These are phyloP conservation scores for Tachina lurida DNA, from an alignment of 2,888 invertebrate genomes.

Conservation along the genomic window DNA sequence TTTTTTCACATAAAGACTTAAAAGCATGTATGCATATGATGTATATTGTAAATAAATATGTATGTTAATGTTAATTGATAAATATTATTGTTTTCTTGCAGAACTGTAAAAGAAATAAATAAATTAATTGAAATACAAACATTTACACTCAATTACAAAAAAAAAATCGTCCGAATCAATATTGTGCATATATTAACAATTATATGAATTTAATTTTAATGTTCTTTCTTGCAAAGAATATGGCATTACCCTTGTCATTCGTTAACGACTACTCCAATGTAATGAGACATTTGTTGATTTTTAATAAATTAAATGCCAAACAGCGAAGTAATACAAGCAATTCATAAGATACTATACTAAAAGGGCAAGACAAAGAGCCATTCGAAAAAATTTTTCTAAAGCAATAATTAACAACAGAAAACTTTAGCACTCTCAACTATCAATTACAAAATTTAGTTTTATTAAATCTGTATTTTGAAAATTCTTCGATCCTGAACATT, in stretches of 20 bases:
- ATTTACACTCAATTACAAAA: neutral
- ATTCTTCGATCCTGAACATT: neutral
- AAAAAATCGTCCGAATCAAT: neutral
- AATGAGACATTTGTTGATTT: constrained; percentile 33
- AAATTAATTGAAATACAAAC: neutral
- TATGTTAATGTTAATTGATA: neutral
- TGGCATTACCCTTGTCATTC: constrained; percentile 40
- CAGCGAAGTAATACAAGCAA: constrained; percentile 23
- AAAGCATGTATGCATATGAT: neutral
- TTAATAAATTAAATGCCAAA: constrained; percentile 31
- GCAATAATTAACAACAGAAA: neutral
- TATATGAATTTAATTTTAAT: constrained; percentile 9
- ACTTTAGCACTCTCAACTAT: neutral
- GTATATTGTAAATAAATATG: neutral
- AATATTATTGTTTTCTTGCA: neutral
- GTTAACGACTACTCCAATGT: constrained; percentile 17
- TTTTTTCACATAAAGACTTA: neutral
- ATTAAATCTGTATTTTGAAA: constrained; percentile 21
- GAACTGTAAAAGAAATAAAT: neutral
- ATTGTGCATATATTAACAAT: neutral
- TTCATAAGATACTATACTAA: constrained; percentile 4
- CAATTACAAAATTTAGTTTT: constrained; percentile 1
- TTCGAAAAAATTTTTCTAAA: neutral
- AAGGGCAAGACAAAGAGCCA: neutral
- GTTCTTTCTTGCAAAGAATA: constrained; percentile 21